A percentile compares a stretch with the other conserved stretches of the same genome.
Evolutionary conservation across 2,113 vertebrate species (phyloP).

Genomic region (Pachypanchax playfairii): DNA sequence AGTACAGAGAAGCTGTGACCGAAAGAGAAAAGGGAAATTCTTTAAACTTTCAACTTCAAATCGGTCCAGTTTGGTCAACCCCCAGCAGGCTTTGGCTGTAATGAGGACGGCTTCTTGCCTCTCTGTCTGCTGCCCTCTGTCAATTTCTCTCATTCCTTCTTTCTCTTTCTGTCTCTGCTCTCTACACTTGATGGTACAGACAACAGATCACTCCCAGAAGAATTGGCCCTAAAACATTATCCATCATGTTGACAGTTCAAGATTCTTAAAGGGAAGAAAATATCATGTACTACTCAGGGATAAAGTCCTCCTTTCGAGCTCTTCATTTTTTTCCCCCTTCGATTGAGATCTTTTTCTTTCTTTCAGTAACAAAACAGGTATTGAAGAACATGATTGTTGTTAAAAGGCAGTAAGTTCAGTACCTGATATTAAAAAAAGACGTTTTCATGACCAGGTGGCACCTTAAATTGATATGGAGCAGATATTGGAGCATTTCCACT

Average conservation of each 20-base stretch:
- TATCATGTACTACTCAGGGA: constrained; percentile 63
- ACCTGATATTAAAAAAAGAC: constrained; percentile 3
- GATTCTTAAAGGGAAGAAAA: constrained; percentile 71
- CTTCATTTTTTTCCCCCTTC: constrained; percentile 33
- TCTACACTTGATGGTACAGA: constrained; percentile 63
- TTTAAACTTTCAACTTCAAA: constrained; percentile 66
- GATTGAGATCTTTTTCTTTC: constrained; percentile 30
- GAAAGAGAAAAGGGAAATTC: constrained; percentile 52
- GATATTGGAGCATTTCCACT: constrained; percentile 35
- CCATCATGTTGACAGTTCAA: constrained; percentile 72
- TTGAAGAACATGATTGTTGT: background rate
- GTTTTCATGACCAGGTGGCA: constrained; percentile 30
- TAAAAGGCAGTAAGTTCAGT: constrained; percentile 22
- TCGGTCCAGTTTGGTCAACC: constrained; percentile 60
- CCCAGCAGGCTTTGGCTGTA: constrained; percentile 70
- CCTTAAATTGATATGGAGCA: constrained; percentile 57
- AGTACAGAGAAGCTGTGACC: constrained; percentile 37
- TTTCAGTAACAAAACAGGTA: constrained; percentile 37
- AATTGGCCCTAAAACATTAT: constrained; percentile 66
- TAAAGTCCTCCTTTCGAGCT: constrained; percentile 59
- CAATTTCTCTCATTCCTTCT: constrained; percentile 50
- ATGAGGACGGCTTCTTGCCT: constrained; percentile 62
- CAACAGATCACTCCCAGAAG: constrained; percentile 72
- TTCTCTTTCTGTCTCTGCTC: constrained; percentile 46
- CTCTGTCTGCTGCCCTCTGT: constrained; percentile 61